These are phyloP conservation scores for Threskiornis aethiopicus DNA, from an alignment of 2,797 vertebrate species.

Conservation along the genomic window DNA sequence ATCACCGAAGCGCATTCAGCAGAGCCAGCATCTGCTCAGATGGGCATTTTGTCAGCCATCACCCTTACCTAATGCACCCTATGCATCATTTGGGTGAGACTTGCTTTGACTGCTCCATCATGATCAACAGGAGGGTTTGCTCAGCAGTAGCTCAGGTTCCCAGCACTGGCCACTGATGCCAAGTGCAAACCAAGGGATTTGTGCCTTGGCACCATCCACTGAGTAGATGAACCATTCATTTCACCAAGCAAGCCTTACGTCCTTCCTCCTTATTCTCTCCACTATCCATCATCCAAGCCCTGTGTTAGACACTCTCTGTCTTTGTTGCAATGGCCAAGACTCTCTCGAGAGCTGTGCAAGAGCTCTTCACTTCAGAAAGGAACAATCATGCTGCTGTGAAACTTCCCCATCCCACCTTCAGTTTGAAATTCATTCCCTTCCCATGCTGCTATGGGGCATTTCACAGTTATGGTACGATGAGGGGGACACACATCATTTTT, in stretches of 20 bases:
- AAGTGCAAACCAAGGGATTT: not conserved
- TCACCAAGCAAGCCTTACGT: not conserved
- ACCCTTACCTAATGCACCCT: not conserved
- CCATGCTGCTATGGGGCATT: not conserved
- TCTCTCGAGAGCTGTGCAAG: not conserved
- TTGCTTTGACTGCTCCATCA: not conserved
- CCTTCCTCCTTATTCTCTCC: not conserved
- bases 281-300: not conserved
- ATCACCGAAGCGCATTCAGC: rapidly evolving
- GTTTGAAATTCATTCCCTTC: not conserved
- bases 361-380: not conserved
- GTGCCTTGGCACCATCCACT: not conserved
- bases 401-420: not conserved
- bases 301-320: not conserved
- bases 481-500: not conserved
- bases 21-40: not conserved
- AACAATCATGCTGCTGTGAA: not conserved
- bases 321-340: not conserved
- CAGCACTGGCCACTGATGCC: rapidly evolving
- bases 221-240: not conserved
- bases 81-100: rapidly evolving
- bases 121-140: not conserved
- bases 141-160: not conserved
- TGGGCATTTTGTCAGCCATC: not conserved
- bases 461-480: not conserved